These are phyloP conservation scores for Pseudoatta argentina DNA, from an alignment of 1,140 invertebrate species.

Conservation along the genomic window DNA sequence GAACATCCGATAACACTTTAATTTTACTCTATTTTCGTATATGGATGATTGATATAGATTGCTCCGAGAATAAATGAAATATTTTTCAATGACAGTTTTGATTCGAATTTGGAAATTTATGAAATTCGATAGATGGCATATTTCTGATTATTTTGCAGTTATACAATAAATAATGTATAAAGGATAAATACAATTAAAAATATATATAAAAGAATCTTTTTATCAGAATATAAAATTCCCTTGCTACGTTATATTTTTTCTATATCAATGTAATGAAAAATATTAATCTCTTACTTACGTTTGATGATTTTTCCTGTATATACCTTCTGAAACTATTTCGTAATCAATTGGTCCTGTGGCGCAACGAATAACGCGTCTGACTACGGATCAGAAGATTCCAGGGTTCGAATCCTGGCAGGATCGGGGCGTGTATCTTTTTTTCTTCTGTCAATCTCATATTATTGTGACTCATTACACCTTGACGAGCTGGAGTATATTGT, in stretches of 20 bases:
- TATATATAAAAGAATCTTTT: neutral
- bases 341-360: slow-evolving; percentile 90
- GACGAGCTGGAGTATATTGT: neutral
- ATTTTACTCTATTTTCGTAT: neutral
- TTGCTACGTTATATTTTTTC: neutral
- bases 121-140: neutral
- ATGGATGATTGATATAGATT: neutral
- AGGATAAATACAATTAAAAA: neutral
- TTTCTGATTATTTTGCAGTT: neutral
- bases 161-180: neutral
- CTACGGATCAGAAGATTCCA: slow-evolving; percentile 96
- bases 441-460: neutral
- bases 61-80: neutral
- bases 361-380: slow-evolving; percentile 97
- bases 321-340: neutral
- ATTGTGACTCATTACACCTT: slow-evolving; percentile 20
- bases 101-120: neutral
- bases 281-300: neutral
- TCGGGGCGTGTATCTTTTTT: slow-evolving; percentile 84
- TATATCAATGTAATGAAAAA: neutral
- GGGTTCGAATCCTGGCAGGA: slow-evolving; percentile 96
- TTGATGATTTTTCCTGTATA: neutral
- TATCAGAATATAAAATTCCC: neutral
- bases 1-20: neutral
- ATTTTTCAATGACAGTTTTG: neutral